Base-by-base conservation (phyloP, 2,888 invertebrate species). In the Pterostichus madidus region DNA sequence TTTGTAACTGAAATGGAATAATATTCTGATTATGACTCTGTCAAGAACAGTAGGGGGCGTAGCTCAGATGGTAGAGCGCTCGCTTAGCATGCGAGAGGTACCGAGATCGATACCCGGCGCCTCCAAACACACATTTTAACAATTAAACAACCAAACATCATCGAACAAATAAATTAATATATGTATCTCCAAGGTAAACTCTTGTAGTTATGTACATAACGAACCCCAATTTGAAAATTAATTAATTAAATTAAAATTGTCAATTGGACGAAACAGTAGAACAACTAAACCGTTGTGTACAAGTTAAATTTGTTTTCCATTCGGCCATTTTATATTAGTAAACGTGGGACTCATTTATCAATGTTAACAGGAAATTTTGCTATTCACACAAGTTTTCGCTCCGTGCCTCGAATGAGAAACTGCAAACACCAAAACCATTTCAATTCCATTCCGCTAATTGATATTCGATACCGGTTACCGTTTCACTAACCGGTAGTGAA, bases 1-100 rank as follows among this genome's bases (percentile, higher is more conserved):
- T 24, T 24, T 24, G 24, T 2, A 24, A 24, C 24, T 24, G 3
- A 24, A 24, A 24, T 24, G 24, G 24, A 24, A 2, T 24, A 24
- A 24, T 24, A 2, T 1, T 2, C 3, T 24, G 24, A 24, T 24
- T 24, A 3, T 24, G 3, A 3, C 24, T 24, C 1, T 3, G 3
- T 24, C 3, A 1, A 24, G 1, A 24, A 24, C 24, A 24, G 24
- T 3, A 24, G 80, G 80, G 80, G 80, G 80, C 80, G 80, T 80
- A 80, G 80, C 80, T 80, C 80, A 80, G 80, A 80, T 80, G 73
- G 80, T 80, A 80, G 80, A 80, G 88, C 88, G 91, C 91, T 91
- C 91, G 91, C 90, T 91, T 91, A 91, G 91, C 91, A 91, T 91
- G 91, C 90, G 91, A 91, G 91, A 91, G 91, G 91, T 91, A 91